Conservation (phyloP, 2,113 vertebrate genomes). For the Hippolais icterina region DNA sequence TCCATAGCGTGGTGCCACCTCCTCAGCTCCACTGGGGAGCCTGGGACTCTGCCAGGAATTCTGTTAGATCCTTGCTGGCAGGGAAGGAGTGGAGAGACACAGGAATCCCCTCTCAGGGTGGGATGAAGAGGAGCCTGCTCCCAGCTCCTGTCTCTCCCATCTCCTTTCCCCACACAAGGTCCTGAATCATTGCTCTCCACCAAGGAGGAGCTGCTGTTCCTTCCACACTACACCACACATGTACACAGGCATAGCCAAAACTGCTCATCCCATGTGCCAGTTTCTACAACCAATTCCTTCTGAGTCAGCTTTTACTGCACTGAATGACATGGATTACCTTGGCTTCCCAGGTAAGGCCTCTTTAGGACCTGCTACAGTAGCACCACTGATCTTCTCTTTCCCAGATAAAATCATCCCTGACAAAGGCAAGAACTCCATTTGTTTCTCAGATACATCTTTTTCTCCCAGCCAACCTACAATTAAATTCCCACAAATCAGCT, state of each 20-base stretch:
- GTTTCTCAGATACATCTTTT: not conserved
- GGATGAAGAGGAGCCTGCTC: not conserved
- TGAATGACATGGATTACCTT: not conserved
- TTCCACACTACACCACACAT: not conserved
- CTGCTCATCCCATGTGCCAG: not conserved
- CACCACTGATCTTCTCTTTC: accelerated
- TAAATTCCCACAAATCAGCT: not conserved
- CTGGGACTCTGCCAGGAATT: not conserved
- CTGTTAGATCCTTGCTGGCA: not conserved
- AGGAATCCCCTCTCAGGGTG: not conserved
- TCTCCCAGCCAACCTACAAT: not conserved
- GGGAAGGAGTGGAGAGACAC: not conserved
- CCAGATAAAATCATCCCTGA: not conserved
- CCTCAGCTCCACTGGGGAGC: not conserved
- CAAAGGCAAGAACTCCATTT: not conserved
- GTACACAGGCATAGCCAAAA: not conserved
- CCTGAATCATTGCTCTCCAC: not conserved
- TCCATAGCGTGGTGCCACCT: not conserved
- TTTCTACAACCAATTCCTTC: not conserved
- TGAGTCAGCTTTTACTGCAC: not conserved
- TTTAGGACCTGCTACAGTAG: not conserved
- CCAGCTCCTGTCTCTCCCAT: not conserved
- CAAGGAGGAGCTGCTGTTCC: not conserved
- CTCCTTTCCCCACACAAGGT: not conserved
- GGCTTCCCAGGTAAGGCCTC: not conserved